A percentile compares a stretch with the other conserved stretches of the same genome.
Evolutionary conservation across 2,888 invertebrate genomes (phyloP).

Genomic region (Koerneria pararmatus): DNA sequence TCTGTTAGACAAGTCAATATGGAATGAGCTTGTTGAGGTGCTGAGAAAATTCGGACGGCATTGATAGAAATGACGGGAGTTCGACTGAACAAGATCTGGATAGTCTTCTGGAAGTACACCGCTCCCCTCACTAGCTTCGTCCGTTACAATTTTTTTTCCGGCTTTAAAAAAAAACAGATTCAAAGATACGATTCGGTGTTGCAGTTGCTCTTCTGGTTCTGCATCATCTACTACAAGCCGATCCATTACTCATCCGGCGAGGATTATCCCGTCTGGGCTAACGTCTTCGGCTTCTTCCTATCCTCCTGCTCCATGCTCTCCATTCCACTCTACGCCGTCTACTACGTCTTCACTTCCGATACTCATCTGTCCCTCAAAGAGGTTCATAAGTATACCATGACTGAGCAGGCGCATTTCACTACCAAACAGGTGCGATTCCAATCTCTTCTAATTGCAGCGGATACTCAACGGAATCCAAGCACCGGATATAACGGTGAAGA

Average conservation of each 20-base stretch:
- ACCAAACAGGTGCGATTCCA: too few species aligned
- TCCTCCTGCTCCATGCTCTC: slow-evolving; percentile 80
- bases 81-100: slow-evolving; percentile 76
- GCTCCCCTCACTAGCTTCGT: slow-evolving; percentile 80
- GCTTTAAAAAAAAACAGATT: background rate
- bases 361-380: slow-evolving; percentile 42
- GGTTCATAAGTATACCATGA: slow-evolving; percentile 23
- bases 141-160: slow-evolving; percentile 55
- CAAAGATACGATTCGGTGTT: slow-evolving; percentile 44
- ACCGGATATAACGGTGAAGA: background rate
- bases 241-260: slow-evolving; percentile 69
- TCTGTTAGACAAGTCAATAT: background rate
- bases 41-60: slow-evolving; percentile 73
- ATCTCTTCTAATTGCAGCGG: too few species aligned
- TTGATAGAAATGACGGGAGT: slow-evolving; percentile 80
- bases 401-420: too few species aligned
- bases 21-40: slow-evolving; percentile 50
- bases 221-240: slow-evolving; percentile 76
- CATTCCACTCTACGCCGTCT: slow-evolving; percentile 79
- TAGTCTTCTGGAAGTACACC: slow-evolving; percentile 80
- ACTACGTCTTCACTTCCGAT: slow-evolving; percentile 65
- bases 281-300: slow-evolving; percentile 76
- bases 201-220: slow-evolving; percentile 78
- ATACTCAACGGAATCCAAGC: background rate
- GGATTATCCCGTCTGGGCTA: slow-evolving; percentile 76